Percentiles rank a stretch among this genome's conserved stretches.
Evolutionary conservation across 2,113 vertebrate species (phyloP).

Genomic region (Urocolius indicus): DNA sequence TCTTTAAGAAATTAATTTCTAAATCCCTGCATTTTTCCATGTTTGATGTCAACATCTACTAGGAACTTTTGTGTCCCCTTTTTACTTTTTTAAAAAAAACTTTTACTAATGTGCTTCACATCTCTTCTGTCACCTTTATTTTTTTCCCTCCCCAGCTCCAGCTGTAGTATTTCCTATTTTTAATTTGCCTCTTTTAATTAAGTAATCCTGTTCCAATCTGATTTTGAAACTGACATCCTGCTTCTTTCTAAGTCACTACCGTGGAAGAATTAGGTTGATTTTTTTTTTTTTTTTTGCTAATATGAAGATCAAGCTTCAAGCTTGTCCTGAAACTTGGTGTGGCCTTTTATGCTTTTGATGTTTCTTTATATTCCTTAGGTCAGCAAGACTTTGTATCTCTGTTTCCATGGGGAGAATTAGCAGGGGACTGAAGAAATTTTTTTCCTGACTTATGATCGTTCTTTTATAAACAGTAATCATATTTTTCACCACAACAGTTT

Average conservation of each 20-base stretch:
- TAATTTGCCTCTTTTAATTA: slow-evolving; percentile 58
- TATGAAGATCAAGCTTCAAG: slow-evolving; percentile 62
- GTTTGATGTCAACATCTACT: slow-evolving; percentile 55
- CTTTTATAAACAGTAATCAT: slow-evolving; percentile 24
- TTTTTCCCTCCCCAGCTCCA: not conserved
- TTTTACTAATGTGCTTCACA: not conserved
- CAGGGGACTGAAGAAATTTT: slow-evolving; percentile 32
- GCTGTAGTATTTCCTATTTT: slow-evolving; percentile 31
- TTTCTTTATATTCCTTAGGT: slow-evolving; percentile 43
- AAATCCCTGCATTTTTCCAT: slow-evolving; percentile 15
- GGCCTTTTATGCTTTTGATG: slow-evolving; percentile 70
- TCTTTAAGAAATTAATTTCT: slow-evolving; percentile 61
- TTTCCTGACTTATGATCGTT: not conserved
- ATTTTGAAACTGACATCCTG: slow-evolving; percentile 48
- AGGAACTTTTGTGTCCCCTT: not conserved
- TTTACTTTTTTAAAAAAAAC: not conserved
- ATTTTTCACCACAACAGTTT: slow-evolving; percentile 18
- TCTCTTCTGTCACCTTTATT: accelerated
- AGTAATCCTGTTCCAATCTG: slow-evolving; percentile 53
- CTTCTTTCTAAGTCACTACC: slow-evolving; percentile 15
- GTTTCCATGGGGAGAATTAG: slow-evolving; percentile 64
- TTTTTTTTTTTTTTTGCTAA: slow-evolving; percentile 48
- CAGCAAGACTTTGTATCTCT: slow-evolving; percentile 51
- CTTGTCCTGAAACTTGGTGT: slow-evolving; percentile 51
- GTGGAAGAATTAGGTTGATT: slow-evolving; percentile 42